These are phyloP conservation scores for Lagodon rhomboides DNA, from an alignment of 2,797 vertebrate genomes.

Conservation along the genomic window DNA sequence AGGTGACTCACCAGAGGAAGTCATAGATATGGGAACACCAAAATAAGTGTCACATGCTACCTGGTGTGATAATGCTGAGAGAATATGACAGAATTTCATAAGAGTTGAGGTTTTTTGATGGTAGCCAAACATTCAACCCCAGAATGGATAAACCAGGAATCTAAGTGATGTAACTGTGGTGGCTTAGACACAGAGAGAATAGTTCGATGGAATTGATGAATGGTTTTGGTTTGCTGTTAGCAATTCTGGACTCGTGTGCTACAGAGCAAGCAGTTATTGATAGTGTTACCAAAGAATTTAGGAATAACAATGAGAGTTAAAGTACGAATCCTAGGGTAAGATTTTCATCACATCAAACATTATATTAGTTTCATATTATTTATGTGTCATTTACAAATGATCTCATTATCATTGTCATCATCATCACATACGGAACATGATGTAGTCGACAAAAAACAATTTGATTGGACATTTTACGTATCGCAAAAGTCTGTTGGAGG, in stretches of 20 bases:
- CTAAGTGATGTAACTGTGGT: background rate
- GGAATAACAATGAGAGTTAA: background rate
- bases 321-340: background rate
- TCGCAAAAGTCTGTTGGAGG: background rate
- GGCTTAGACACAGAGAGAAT: background rate
- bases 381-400: background rate
- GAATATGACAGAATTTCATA: background rate
- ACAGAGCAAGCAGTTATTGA: background rate
- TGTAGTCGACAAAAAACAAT: no score
- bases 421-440: no score
- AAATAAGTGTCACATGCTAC: background rate
- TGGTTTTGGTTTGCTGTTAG: background rate
- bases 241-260: background rate
- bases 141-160: background rate
- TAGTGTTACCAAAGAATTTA: background rate
- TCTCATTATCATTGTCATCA: no score
- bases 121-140: background rate
- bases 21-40: background rate
- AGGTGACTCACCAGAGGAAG: slow-evolving; percentile 6
- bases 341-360: background rate
- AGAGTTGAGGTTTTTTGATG: background rate
- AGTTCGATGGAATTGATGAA: background rate
- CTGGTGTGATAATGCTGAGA: background rate
- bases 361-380: background rate
- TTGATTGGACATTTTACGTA: background rate